Percentiles rank a stretch among this genome's conserved stretches.
These are phyloP conservation scores for Labeo catla DNA, from an alignment of 2,113 vertebrate species.

Conservation along the genomic window DNA sequence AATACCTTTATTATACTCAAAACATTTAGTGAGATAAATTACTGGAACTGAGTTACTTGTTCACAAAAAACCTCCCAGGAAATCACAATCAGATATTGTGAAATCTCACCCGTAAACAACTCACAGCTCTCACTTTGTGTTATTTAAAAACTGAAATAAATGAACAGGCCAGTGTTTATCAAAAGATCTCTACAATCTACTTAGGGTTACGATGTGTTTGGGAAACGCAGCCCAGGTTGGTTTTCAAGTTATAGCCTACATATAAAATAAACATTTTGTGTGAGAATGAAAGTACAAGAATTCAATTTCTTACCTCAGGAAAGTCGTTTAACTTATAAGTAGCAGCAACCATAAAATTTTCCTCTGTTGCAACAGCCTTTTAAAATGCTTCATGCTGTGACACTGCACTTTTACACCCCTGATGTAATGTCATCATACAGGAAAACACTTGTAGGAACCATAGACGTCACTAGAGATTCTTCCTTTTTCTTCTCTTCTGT, in stretches of 20 bases:
- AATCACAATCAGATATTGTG: background rate
- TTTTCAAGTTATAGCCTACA: background rate
- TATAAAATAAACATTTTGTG: background rate
- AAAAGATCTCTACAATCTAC: no score
- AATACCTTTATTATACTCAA: no score
- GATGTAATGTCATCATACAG: background rate
- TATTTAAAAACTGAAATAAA: background rate
- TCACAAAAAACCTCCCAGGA: background rate
- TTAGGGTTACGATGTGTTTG: no score
- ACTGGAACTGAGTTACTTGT: background rate
- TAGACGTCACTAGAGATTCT: background rate
- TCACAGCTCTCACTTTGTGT: background rate
- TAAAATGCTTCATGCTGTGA: background rate
- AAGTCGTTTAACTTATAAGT: background rate
- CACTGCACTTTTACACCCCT: background rate
- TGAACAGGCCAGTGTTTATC: background rate
- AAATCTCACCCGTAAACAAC: background rate
- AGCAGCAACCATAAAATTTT: background rate
- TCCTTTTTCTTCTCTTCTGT: background rate
- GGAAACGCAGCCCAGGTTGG: background rate
- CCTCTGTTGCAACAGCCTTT: background rate
- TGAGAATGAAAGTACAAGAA: background rate
- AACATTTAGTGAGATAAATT: background rate
- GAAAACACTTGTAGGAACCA: background rate
- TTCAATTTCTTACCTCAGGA: background rate